phyloP scores from a whole-genome alignment of 2,797 vertebrate genomes.

The Poliocrania exsul region DNA sequence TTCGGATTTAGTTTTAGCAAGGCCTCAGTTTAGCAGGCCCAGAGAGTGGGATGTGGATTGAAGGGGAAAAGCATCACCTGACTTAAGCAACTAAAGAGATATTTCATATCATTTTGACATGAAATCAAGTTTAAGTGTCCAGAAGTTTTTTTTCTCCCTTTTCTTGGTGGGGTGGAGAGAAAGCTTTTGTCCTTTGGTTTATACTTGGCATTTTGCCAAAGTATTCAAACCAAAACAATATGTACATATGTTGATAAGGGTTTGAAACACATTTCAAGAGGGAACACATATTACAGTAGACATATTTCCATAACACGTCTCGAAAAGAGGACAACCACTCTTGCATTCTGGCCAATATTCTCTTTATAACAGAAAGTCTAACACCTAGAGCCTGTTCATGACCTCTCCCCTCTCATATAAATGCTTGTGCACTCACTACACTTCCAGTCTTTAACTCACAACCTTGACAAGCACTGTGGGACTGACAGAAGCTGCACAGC shows the following conservation, averaged over 20 bases:
- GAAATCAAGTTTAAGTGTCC: too few relatives aligned
- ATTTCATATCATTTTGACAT: too few relatives aligned
- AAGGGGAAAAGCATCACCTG: too few relatives aligned
- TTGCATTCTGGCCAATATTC: not conserved
- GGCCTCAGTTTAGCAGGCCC: too few relatives aligned
- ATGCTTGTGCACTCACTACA: not conserved
- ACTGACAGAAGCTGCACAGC: not conserved
- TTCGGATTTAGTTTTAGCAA: too few relatives aligned
- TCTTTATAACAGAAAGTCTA: not conserved
- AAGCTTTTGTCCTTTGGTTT: too few relatives aligned
- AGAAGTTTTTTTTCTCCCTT: too few relatives aligned
- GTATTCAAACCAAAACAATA: too few relatives aligned
- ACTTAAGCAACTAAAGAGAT: too few relatives aligned
- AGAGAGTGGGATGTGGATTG: too few relatives aligned
- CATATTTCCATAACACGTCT: not conserved
- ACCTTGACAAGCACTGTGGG: not conserved
- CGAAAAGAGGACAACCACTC: not conserved
- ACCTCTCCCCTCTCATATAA: not conserved
- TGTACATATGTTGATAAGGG: not conserved
- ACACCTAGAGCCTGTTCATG: not conserved
- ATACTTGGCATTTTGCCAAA: too few relatives aligned
- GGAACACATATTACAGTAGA: not conserved
- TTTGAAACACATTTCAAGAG: not conserved
- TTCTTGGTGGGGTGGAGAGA: too few relatives aligned
- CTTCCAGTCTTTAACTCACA: not conserved